Base-by-base conservation (phyloP, 2,888 invertebrate species). In the Hecatera dysodea region DNA sequence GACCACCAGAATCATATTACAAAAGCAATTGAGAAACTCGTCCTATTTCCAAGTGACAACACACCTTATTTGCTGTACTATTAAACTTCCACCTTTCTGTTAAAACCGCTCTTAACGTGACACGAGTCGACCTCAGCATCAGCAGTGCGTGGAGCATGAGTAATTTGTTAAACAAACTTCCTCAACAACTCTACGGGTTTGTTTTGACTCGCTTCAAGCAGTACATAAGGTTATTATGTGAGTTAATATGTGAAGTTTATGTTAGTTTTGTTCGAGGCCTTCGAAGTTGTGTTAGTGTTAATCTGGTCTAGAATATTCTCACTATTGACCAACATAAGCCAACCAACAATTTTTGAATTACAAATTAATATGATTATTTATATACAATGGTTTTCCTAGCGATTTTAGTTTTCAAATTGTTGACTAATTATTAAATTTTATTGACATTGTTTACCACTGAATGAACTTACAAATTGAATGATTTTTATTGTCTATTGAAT, bases 131-230 rank as follows among this genome's bases (percentile, higher is more conserved):
- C 65, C 39, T 24, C 33, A 0, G 17, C 44, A 44, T 52, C 53
- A 61, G 11, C 46, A 12, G 67, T 53, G 79, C 67, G 79, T 78
- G 39, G 53, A 11, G 57, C 79, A 62, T 73, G 62, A 78, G n/a
- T 79, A 79, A 79, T 72, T 67, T 59, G 67, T 57, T 63, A 50
- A 65, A 82, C 62, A 78, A 79, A 82, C 67, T 78, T 48, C 57
- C 39, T 46, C 1, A 65, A 81, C 72, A 64, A 42, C 44, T 61
- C 56, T 5, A 39, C 22, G 19, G 50, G 82, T 65, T 72, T 56
- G 60, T 64, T 78, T 29, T 42, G 36, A 48, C n/a, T 59, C 17
- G 15, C n/a, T 68, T 27, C 12, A 27, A 36, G 36, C 19, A 33
- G n/a, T 46, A 75, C 7, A n/a, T 36, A n/a, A 19, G 33, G 33